Conservation (phyloP, 2,113 vertebrate genomes). For the Corythornis cristatus region DNA sequence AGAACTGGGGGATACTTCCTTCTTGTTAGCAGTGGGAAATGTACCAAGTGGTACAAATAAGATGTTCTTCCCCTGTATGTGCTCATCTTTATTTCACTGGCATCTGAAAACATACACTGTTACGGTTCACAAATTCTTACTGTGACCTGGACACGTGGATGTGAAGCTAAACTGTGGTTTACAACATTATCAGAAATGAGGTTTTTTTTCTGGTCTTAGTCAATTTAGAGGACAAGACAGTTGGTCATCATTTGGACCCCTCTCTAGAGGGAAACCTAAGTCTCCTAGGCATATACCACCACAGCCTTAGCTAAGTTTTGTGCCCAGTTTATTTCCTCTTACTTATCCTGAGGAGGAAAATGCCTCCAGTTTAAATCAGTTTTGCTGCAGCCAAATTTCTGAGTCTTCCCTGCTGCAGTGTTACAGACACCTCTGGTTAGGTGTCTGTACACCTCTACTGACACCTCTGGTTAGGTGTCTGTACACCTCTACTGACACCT, state of each 20-base stretch:
- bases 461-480: neutral
- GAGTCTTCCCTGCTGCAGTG: neutral
- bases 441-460: neutral
- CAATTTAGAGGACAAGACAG: neutral
- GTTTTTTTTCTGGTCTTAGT: neutral
- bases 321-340: neutral
- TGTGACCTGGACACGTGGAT: neutral
- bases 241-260: neutral
- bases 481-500: neutral
- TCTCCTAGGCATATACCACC: neutral
- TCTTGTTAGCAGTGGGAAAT: neutral
- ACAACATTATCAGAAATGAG: neutral
- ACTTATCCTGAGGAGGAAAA: neutral
- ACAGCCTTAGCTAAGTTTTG: neutral
- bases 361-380: neutral
- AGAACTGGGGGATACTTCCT: neutral
- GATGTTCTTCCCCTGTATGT: fast-evolving
- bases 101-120: neutral
- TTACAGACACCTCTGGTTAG: neutral
- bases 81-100: neutral
- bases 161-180: neutral
- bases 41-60: neutral
- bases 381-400: neutral
- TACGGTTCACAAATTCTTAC: neutral
- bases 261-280: neutral